A percentile compares a stretch with the other conserved stretches of the same genome.
phyloP scores from a whole-genome alignment of 2,113 vertebrate species.

The Columba livia region DNA sequence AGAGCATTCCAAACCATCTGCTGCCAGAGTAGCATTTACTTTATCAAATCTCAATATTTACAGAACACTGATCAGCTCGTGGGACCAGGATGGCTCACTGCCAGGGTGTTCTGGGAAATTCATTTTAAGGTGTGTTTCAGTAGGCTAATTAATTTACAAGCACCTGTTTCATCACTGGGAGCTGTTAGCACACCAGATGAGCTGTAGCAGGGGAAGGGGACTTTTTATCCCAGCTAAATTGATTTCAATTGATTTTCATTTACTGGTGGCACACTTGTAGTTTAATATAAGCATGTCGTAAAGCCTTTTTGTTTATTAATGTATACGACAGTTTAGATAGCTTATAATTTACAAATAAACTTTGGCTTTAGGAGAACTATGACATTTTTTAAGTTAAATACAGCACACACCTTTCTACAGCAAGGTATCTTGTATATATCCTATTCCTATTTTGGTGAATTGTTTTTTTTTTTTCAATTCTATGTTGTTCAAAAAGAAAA shows the following conservation, averaged over 20 bases:
- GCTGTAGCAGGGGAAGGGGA: conserved; percentile 74
- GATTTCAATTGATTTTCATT: conserved; percentile 83
- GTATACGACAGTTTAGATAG: background rate
- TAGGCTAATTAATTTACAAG: conserved; percentile 92
- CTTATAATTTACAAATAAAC: background rate
- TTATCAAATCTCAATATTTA: conserved; percentile 96
- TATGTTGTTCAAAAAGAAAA: background rate
- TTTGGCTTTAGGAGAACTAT: background rate
- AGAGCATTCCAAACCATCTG: conserved; percentile 89
- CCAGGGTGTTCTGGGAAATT: conserved; percentile 82
- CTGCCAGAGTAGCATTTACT: conserved; percentile 85
- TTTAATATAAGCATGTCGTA: conserved; percentile 57
- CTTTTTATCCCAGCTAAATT: conserved; percentile 76
- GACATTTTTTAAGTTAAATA: background rate
- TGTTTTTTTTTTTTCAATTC: background rate
- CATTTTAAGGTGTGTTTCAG: conserved; percentile 88
- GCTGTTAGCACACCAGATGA: conserved; percentile 79
- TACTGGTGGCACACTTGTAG: conserved; percentile 71
- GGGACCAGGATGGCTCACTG: conserved; percentile 85
- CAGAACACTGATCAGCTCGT: conserved; percentile 87
- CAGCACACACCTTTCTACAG: background rate
- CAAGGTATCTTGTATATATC: background rate
- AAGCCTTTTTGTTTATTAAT: conserved; percentile 16
- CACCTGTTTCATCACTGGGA: conserved; percentile 87
- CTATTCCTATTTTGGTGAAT: background rate